Evolutionary conservation across 2,113 vertebrate genomes (phyloP), one percentile per base, ranked within the genome.

Genomic region (Melierax canorus): DNA sequence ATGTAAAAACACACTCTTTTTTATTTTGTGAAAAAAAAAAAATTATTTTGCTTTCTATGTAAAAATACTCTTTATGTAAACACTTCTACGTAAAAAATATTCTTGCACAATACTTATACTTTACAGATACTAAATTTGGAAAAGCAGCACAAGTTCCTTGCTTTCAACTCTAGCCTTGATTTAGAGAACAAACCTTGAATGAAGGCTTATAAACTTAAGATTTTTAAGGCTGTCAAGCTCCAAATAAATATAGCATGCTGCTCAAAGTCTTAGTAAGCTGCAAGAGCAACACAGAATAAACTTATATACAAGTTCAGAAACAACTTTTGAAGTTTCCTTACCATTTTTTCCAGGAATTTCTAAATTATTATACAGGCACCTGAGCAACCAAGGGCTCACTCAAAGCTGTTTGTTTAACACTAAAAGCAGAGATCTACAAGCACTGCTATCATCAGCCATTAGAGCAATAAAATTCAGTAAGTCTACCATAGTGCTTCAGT

Each of bases 21-120:
- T 60, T 12, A 29, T 69, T 69, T 55, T 58, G 15, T 22, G n/a
- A n/a, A n/a, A 55, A 53, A 41, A 43, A 43, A 38, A 43, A 43
- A n/a, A 2, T 7, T 9, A 5, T 6, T 46, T 38, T 51, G 12
- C 12, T 74, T 78, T 45, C 48, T 21, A 39, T 0, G 1, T 14
- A 17, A 71, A 29, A 73, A 16, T 4, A 39, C 11, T 39, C 43
- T 53, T 39, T 1, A 4, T 1, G 2, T 7, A 46, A 59, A 86
- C 11, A 15, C 6, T 63, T 67, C 5, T 51, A 32, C 1, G 1
- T 30, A 53, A 72, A 89, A 55, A 46, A 41, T 1, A 15, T 2
- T 34, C 32, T 73, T 36, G 23, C 14, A 34, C 14, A 63, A 55
- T 15, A 71, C 5, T 78, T 60, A 9, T 0, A 38, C 7, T 50